A percentile compares a stretch with the other conserved stretches of the same genome.
Conservation (phyloP, 2,797 vertebrate genomes). For the Micropoecilia bifurca region DNA sequence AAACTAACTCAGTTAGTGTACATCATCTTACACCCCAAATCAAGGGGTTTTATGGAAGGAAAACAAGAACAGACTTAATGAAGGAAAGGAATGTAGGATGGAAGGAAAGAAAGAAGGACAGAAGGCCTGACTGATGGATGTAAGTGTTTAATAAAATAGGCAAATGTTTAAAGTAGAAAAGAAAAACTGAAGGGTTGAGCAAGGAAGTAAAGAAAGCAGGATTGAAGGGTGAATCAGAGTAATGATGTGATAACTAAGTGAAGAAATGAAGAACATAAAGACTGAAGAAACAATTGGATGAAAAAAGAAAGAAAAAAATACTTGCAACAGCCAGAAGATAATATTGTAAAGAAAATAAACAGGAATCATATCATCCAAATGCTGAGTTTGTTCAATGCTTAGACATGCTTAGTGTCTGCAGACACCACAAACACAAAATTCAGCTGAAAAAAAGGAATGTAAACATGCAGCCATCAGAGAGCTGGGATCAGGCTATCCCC, state of each 20-base stretch:
- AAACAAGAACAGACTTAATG: too few relatives aligned
- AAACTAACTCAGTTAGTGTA: too few relatives aligned
- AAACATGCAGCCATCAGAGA: conserved; percentile 22
- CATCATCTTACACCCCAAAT: neutral
- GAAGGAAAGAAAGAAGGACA: neutral
- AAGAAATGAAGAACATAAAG: neutral
- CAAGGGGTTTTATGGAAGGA: neutral
- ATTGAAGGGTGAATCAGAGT: neutral
- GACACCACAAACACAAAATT: neutral
- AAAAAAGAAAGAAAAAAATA: neutral
- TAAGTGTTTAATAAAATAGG: neutral
- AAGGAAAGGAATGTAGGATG: too few relatives aligned
- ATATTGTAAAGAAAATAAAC: conserved; percentile 36
- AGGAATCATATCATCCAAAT: conserved; percentile 20
- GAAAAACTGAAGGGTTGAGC: neutral
- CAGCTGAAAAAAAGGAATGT: conserved; percentile 26
- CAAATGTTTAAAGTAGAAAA: neutral
- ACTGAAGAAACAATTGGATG: neutral
- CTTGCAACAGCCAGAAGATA: conserved; percentile 22
- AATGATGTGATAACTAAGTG: neutral
- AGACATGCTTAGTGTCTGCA: neutral
- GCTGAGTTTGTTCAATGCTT: neutral
- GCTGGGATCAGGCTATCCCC: neutral
- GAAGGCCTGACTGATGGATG: neutral
- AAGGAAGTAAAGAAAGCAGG: neutral